These are phyloP conservation scores for Drosophila funebris DNA, from an alignment of 1,140 invertebrate genomes.

Conservation along the genomic window DNA sequence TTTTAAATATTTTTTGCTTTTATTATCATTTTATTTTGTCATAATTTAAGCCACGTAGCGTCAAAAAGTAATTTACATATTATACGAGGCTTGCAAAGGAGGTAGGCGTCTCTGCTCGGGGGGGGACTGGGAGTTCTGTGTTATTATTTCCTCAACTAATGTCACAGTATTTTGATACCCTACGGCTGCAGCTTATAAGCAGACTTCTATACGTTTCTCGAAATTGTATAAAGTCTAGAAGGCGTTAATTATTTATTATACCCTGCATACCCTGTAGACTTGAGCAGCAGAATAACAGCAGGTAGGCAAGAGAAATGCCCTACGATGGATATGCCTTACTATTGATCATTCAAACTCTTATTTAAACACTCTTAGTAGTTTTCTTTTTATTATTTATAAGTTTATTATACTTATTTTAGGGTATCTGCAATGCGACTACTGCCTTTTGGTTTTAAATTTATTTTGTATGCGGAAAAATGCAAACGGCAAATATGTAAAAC, in stretches of 20 bases:
- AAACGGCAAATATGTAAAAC: conserved; percentile 69
- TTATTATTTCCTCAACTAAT: background rate
- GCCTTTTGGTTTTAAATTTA: too few relatives aligned
- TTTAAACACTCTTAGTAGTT: background rate
- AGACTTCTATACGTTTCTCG: background rate
- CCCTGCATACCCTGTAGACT: background rate
- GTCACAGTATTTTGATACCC: conserved; percentile 31
- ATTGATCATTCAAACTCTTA: background rate
- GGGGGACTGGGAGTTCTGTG: background rate
- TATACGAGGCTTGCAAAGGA: conserved; percentile 27
- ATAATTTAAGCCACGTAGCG: conserved; percentile 56
- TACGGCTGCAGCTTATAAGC: conserved; percentile 15
- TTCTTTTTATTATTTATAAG: background rate
- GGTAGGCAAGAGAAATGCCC: background rate
- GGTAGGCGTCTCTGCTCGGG: too few relatives aligned
- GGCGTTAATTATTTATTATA: background rate
- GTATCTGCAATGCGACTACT: background rate
- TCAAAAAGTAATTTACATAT: conserved; percentile 56
- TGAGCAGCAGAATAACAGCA: background rate
- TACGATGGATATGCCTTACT: background rate
- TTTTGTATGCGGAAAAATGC: conserved; percentile 38
- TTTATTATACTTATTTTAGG: background rate
- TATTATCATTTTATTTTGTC: background rate
- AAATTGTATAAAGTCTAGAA: background rate
- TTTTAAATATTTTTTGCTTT: conserved; percentile 5